Percentiles rank a stretch among this genome's conserved stretches.
Evolutionary conservation across 2,888 invertebrate genomes (phyloP).

Genomic region (Zygogramma bicolorata): DNA sequence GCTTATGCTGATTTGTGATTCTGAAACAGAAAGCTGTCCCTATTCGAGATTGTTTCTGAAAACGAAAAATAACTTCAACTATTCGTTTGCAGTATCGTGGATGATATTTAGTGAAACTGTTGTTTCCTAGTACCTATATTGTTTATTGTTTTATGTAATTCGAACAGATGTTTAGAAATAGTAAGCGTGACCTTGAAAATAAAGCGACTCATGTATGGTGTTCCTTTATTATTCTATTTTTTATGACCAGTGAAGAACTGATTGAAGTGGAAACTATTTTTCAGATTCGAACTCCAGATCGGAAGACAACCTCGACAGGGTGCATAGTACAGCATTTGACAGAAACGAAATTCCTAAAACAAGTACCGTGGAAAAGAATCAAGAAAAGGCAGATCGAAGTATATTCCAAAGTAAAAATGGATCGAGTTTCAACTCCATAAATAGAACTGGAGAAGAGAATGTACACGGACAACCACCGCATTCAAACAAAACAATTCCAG

Average conservation of each 20-base stretch:
- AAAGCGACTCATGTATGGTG: too few relatives aligned
- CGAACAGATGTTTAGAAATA: too few relatives aligned
- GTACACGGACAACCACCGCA: neutral
- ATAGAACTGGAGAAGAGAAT: neutral
- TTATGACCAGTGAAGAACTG: neutral
- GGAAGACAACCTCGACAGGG: neutral
- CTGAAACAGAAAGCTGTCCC: too few relatives aligned
- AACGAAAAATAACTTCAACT: too few relatives aligned
- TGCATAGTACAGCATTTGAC: neutral
- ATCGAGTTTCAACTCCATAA: neutral
- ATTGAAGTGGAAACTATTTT: neutral
- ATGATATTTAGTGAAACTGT: too few relatives aligned
- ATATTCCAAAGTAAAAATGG: neutral
- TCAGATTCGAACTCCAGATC: neutral
- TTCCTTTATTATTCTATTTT: too few relatives aligned
- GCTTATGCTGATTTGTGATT: too few relatives aligned
- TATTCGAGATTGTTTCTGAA: too few relatives aligned
- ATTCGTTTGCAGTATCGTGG: too few relatives aligned
- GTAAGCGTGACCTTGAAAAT: too few relatives aligned
- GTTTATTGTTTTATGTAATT: too few relatives aligned
- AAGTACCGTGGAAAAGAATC: neutral
- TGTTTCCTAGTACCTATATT: too few relatives aligned
- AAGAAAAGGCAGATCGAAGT: neutral
- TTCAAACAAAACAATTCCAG: neutral
- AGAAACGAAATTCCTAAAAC: neutral